A percentile compares a stretch with the other conserved stretches of the same genome.
phyloP scores from a whole-genome alignment of 2,888 invertebrate genomes.

The Drosophila robusta region DNA sequence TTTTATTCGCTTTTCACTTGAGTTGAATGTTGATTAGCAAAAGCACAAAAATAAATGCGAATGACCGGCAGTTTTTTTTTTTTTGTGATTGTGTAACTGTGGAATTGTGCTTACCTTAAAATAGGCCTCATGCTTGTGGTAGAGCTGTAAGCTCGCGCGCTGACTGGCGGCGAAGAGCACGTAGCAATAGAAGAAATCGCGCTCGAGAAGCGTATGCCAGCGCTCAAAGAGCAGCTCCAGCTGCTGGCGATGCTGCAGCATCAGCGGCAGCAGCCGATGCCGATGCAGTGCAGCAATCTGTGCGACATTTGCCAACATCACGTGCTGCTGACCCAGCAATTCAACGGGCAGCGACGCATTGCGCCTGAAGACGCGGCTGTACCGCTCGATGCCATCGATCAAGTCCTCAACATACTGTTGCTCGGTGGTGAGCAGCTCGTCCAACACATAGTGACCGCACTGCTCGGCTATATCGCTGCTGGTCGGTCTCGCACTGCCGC shows the following conservation, averaged over 20 bases:
- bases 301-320: constrained; percentile 32
- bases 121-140: constrained; percentile 25
- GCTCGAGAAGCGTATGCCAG: constrained; percentile 38
- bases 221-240: constrained; percentile 30
- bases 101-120: constrained; percentile 40
- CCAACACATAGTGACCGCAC: constrained; percentile 27
- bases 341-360: constrained; percentile 18
- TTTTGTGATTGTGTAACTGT: neutral
- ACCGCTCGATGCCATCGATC: constrained; percentile 21
- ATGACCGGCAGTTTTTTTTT: too few relatives aligned
- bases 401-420: constrained; percentile 49
- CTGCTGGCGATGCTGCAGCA: constrained; percentile 39
- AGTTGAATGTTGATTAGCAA: neutral
- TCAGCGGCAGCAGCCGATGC: constrained; percentile 35
- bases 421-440: constrained; percentile 47
- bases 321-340: constrained; percentile 23
- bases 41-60: neutral
- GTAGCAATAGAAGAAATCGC: constrained; percentile 40
- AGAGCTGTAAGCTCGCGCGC: constrained; percentile 31
- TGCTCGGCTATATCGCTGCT: constrained; percentile 23
- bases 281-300: constrained; percentile 44
- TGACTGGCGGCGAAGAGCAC: constrained; percentile 37
- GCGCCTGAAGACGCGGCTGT: constrained; percentile 24
- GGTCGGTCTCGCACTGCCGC: neutral
- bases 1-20: neutral